A percentile compares a stretch with the other conserved stretches of the same genome.
Conservation (phyloP, 2,888 invertebrate species). For the Acleris emargana region DNA sequence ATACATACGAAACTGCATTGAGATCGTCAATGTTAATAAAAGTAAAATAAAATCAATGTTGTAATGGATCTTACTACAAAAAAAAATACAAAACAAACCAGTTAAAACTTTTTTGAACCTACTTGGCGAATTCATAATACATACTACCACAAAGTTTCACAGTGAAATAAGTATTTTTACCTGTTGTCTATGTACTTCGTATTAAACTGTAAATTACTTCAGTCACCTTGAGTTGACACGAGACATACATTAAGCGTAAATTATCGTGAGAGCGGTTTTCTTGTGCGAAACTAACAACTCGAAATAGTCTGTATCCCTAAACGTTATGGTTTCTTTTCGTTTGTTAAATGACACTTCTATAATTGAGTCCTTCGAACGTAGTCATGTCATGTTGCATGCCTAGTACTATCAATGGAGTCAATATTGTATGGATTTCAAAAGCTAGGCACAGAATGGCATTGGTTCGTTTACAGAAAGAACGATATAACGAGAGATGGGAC, state of each 20-base stretch:
- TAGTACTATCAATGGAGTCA: neutral
- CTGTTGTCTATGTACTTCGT: slow-evolving; percentile 1
- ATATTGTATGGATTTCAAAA: too few species aligned
- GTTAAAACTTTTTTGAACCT: too few species aligned
- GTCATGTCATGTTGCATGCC: neutral
- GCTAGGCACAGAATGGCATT: too few species aligned
- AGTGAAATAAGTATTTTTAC: neutral
- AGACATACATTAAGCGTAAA: slow-evolving; percentile 10
- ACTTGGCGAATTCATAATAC: too few species aligned
- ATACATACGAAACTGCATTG: too few species aligned
- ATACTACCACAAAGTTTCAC: neutral
- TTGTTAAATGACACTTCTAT: neutral
- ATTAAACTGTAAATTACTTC: slow-evolving; percentile 10
- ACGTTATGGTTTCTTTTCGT: neutral
- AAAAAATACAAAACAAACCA: too few species aligned
- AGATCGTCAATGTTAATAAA: too few species aligned
- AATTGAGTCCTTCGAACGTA: slow-evolving; percentile 1
- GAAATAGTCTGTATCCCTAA: slow-evolving; percentile 3
- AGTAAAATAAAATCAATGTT: too few species aligned
- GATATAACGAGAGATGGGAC: too few species aligned
- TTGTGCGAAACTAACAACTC: neutral
- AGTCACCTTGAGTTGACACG: slow-evolving; percentile 23
- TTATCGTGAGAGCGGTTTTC: slow-evolving; percentile 14
- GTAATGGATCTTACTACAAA: too few species aligned
- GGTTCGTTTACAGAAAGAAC: too few species aligned